Percentiles rank a stretch among this genome's conserved stretches.
These are phyloP conservation scores for Paraplagusia blochii DNA, from an alignment of 2,113 vertebrate genomes.

Conservation along the genomic window DNA sequence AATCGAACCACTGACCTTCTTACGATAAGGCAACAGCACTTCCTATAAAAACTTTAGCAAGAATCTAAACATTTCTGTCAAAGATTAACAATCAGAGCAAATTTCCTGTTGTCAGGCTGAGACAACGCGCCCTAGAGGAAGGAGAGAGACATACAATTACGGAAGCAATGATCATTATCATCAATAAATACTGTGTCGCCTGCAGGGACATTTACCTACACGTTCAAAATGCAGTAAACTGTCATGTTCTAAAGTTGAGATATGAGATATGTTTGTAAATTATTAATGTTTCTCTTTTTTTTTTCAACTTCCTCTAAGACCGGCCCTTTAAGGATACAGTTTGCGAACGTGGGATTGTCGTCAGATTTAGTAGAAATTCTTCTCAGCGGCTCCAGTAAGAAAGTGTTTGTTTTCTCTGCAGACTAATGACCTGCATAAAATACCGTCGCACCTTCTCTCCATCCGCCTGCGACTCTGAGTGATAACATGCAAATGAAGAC, in stretches of 20 bases:
- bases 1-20: no score
- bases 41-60: no score
- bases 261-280: slow-evolving; percentile 38
- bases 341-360: no score
- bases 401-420: slow-evolving; percentile 4
- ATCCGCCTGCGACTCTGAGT: neutral
- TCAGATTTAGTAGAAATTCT: no score
- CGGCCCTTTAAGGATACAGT: slow-evolving; percentile 18
- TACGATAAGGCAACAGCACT: no score
- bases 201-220: slow-evolving; percentile 16
- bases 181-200: neutral
- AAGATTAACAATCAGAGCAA: no score
- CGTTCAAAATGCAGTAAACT: slow-evolving; percentile 21
- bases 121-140: no score
- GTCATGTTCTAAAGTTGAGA: slow-evolving; percentile 18
- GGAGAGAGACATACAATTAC: neutral
- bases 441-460: neutral
- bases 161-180: neutral
- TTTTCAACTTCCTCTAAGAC: slow-evolving; percentile 33
- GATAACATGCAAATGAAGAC: slow-evolving; percentile 7
- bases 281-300: slow-evolving; percentile 54
- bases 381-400: neutral
- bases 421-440: slow-evolving; percentile 1
- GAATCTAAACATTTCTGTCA: no score
- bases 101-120: no score